Evolutionary conservation across 2,113 vertebrate species (phyloP).

Genomic region (Toxotes jaculatrix): DNA sequence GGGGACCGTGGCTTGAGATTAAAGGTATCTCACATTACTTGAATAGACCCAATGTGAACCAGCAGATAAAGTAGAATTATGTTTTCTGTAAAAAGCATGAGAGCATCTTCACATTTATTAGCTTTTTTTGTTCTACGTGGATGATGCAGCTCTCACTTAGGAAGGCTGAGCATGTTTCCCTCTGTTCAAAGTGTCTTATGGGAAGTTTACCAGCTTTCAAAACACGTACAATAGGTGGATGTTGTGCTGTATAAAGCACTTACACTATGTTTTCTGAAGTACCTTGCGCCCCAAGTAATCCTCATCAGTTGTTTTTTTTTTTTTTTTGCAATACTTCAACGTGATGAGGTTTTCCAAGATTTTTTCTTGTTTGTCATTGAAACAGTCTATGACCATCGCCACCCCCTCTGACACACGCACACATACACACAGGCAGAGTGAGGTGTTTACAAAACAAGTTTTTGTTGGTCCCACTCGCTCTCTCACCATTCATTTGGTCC

Average conservation of each 20-base stretch:
- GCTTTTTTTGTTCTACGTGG: constrained; percentile 4
- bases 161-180: constrained; percentile 2
- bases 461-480: constrained; percentile 2
- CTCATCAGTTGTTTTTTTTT: not conserved
- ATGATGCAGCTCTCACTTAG: not conserved
- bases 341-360: constrained; percentile 14
- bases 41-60: constrained; percentile 63
- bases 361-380: constrained; percentile 34
- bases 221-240: constrained; percentile 23
- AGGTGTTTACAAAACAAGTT: constrained; percentile 53
- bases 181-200: constrained; percentile 29
- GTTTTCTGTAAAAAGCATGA: constrained; percentile 37
- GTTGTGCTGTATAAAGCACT: constrained; percentile 4
- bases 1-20: constrained; percentile 63
- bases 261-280: constrained; percentile 2
- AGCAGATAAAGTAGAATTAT: constrained; percentile 61
- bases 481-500: constrained; percentile 57
- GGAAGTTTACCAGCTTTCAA: constrained; percentile 44
- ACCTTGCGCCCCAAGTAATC: constrained; percentile 8
- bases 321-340: not conserved
- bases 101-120: constrained; percentile 52
- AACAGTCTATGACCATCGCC: constrained; percentile 7
- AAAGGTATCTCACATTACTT: constrained; percentile 66
- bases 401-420: not conserved
- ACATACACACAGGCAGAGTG: not conserved